Base-by-base conservation (phyloP, 2,797 vertebrate genomes). In the Champsocephalus esox region DNA sequence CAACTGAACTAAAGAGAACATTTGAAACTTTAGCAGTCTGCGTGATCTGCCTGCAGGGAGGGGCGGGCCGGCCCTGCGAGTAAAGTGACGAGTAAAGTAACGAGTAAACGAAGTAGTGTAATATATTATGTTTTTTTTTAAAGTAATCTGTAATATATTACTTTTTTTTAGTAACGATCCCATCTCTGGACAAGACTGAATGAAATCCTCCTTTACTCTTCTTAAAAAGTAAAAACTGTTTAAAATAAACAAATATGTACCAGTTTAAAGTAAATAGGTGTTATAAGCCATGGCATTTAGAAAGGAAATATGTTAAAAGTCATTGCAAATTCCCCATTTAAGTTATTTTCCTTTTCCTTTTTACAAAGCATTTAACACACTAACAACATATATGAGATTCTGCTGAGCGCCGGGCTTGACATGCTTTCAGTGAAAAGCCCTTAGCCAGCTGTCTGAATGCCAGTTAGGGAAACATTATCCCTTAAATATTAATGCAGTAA, bases 401-500 rank as follows among this genome's bases (percentile, higher is more conserved):
- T 70, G 59, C 56, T 34, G 64, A 87, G 81, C 49, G 24, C 66
- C 3, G 5, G 54, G 66, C 67, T 69, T 77, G 66, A 86, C 80
- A 86, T 84, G 89, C 88, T 92, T 90, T 90, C 83, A 86, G 86
- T 82, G 62, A n/a, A 19, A 65, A 54, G 70, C 75, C 68, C 77
- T 87, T 75, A 85, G 86, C 89, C 87, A 77, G 83, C 88, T 92
- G 88, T 89, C 90, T 88, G 84, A 88, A 84, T 84, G 89, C 87
- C 87, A 90, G 92, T 94, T 92, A 92, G 90, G 89, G 87, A 93
- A 94, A 93, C 93, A 94, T 93, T 92, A 92, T 85, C 89, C 69
- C 85, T 95, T 91, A 95, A 95, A 94, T 94, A 95, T 95, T 94
- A 92, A 95, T 94, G 89, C 62, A 55, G 89, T 94, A 93, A 94